phyloP scores from a whole-genome alignment of 1,140 invertebrate genomes.

The Microplitis mediator region DNA sequence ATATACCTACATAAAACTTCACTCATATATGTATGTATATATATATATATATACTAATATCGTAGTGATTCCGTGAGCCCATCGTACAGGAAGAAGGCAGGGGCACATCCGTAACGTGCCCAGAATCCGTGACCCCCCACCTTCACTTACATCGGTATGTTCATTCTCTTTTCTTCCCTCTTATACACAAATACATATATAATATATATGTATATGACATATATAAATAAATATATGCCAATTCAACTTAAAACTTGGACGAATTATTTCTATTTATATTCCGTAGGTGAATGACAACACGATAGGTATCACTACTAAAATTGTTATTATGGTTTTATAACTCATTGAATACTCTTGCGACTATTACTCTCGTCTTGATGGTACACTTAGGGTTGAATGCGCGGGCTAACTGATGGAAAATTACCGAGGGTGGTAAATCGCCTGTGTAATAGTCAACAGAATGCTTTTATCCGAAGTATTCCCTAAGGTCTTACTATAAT shows the following conservation, averaged over 20 bases:
- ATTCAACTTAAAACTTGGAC: neutral
- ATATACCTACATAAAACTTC: neutral
- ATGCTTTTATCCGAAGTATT: conserved; percentile 29
- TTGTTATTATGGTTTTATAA: too few species aligned
- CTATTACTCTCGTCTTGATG: neutral
- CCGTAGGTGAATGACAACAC: neutral
- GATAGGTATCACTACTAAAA: neutral
- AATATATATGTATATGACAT: conserved; percentile 6
- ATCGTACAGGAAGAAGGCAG: conserved; percentile 62
- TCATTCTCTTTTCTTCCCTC: conserved; percentile 28
- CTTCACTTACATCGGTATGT: conserved; percentile 39
- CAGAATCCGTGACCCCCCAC: conserved; percentile 61
- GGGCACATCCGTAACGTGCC: conserved; percentile 64
- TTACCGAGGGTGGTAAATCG: conserved; percentile 58
- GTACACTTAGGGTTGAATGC: neutral
- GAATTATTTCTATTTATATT: conserved; percentile 1
- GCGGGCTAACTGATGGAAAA: conserved; percentile 41
- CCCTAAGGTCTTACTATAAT: neutral
- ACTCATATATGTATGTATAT: conserved; percentile 36
- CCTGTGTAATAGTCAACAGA: conserved; percentile 56
- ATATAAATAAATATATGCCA: neutral
- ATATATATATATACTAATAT: conserved; percentile 47
- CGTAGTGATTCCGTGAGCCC: conserved; percentile 43
- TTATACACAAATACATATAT: conserved; percentile 14
- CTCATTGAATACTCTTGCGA: neutral